A percentile compares a stretch with the other conserved stretches of the same genome.
Conservation (phyloP, 2,888 invertebrate species). For the Nesidiocoris tenuis region DNA sequence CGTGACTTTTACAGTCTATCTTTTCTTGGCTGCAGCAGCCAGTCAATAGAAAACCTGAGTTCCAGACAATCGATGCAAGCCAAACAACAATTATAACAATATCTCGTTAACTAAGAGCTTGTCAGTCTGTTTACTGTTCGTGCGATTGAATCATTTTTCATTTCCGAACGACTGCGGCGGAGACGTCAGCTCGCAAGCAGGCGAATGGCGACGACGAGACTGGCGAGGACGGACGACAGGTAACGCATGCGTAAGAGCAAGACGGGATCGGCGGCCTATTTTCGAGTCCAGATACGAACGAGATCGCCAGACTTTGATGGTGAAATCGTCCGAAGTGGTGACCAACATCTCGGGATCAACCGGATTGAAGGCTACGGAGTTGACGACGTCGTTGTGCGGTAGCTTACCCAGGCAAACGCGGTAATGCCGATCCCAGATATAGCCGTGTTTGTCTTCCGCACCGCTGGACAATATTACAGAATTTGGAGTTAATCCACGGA, state of each 20-base stretch:
- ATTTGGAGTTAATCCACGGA: too few relatives aligned
- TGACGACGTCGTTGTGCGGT: constrained; percentile 77
- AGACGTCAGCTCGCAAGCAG: too few relatives aligned
- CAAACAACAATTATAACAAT: too few relatives aligned
- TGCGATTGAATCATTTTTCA: too few relatives aligned
- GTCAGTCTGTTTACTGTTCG: too few relatives aligned
- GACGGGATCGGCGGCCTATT: constrained; percentile 1
- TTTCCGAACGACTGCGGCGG: too few relatives aligned
- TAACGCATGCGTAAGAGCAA: constrained; percentile 8
- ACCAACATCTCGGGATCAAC: constrained; percentile 76
- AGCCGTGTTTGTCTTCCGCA: constrained; percentile 79
- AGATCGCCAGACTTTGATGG: constrained; percentile 61
- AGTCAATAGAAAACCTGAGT: too few relatives aligned
- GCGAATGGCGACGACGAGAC: background rate
- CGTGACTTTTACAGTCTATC: too few relatives aligned
- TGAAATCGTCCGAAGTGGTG: constrained; percentile 78
- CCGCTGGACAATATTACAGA: constrained; percentile 67
- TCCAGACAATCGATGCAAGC: too few relatives aligned
- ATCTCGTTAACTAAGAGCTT: too few relatives aligned
- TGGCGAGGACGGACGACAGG: constrained; percentile 10
- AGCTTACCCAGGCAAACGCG: constrained; percentile 73
- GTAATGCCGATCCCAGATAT: constrained; percentile 82
- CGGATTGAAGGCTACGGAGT: constrained; percentile 82
- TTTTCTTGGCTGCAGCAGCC: too few relatives aligned
- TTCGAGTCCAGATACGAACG: constrained; percentile 42